These are phyloP conservation scores for Tenebrio molitor DNA, from an alignment of 1,140 invertebrate genomes.

Conservation along the genomic window DNA sequence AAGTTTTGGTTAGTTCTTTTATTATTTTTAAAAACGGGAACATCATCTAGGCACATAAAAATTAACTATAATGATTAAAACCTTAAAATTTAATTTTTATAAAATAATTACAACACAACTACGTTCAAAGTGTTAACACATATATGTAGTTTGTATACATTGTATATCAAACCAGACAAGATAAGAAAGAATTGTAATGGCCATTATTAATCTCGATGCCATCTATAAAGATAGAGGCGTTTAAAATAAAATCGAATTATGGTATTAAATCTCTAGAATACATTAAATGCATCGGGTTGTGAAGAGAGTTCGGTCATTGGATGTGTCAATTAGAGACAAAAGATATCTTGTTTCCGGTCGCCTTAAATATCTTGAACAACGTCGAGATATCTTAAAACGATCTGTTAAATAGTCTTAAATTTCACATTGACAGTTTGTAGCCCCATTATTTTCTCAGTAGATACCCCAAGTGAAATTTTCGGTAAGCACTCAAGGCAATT, in stretches of 20 bases:
- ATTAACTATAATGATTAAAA: too few species aligned
- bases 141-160: too few species aligned
- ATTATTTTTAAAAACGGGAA: too few species aligned
- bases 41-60: too few species aligned
- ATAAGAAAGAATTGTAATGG: conserved; percentile 8
- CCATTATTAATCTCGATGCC: conserved; percentile 3
- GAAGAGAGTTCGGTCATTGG: conserved; percentile 48
- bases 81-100: too few species aligned
- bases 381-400: conserved; percentile 49
- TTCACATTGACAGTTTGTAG: conserved; percentile 49
- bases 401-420: conserved; percentile 52
- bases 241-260: conserved; percentile 48
- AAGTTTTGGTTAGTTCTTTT: too few species aligned
- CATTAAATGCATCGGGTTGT: background rate
- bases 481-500: background rate
- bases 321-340: conserved; percentile 57
- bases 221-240: background rate
- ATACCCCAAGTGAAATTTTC: background rate
- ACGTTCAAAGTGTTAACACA: too few species aligned
- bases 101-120: too few species aligned
- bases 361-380: conserved; percentile 47
- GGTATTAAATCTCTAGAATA: conserved; percentile 41
- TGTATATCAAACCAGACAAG: too few species aligned
- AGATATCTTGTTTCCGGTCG: conserved; percentile 56
- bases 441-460: conserved; percentile 39